Percentiles rank a stretch among this genome's conserved stretches.
These are phyloP conservation scores for Emesis furor DNA, from an alignment of 2,888 invertebrate species.

Conservation along the genomic window DNA sequence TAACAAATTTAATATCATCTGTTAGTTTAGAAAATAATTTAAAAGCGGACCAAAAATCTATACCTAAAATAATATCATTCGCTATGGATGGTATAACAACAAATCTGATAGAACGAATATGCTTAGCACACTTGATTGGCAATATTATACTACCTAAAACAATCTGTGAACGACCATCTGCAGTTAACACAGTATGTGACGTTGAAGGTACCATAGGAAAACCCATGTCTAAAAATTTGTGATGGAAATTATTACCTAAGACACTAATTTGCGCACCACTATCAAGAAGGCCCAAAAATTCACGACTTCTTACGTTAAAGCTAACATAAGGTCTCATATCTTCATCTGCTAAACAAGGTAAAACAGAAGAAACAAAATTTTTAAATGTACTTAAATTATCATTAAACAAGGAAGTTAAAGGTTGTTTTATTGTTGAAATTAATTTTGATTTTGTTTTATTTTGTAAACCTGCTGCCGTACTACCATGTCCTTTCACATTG, in stretches of 20 bases:
- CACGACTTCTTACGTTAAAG: neutral
- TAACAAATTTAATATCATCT: neutral
- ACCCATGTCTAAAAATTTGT: neutral
- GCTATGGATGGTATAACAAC: slow-evolving; percentile 32
- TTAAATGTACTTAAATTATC: too few species aligned
- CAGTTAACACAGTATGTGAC: slow-evolving; percentile 16
- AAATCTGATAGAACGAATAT: slow-evolving; percentile 15
- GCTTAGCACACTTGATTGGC: slow-evolving; percentile 33
- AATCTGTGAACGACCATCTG: slow-evolving; percentile 23
- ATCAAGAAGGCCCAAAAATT: neutral
- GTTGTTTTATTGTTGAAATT: neutral
- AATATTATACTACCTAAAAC: slow-evolving; percentile 38
- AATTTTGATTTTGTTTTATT: neutral
- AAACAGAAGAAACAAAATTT: too few species aligned
- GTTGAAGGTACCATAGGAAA: neutral
- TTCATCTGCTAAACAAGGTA: too few species aligned
- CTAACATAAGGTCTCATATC: neutral
- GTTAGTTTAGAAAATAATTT: slow-evolving; percentile 6
- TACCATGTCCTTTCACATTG: neutral
- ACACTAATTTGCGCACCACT: slow-evolving; percentile 3
- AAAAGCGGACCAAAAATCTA: slow-evolving; percentile 41
- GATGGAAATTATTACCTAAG: neutral
- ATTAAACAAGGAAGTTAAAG: too few species aligned
- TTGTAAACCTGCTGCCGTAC: neutral
- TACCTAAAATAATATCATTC: slow-evolving; percentile 31